These are phyloP conservation scores for Dendrolimus houi DNA, from an alignment of 2,888 invertebrate genomes.

Conservation along the genomic window DNA sequence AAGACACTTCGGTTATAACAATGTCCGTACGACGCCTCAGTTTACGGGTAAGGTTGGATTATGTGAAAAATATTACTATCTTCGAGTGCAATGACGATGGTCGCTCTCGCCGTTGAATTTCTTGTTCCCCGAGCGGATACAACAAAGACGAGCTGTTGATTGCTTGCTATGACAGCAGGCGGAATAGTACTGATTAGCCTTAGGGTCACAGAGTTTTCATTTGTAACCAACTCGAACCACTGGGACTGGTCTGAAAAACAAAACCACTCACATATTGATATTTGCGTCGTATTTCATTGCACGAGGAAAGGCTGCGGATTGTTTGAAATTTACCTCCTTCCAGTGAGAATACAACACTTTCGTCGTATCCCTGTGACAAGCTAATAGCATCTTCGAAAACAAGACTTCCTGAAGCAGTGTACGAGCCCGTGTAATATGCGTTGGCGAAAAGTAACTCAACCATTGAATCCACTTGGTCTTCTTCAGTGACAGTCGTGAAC, in stretches of 20 bases:
- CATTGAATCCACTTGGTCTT: not conserved
- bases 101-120: constrained; percentile 1
- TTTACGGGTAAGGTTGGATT: too few relatives aligned
- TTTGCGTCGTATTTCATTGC: not conserved
- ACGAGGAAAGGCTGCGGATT: not conserved
- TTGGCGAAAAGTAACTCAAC: not conserved
- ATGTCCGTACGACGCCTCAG: too few relatives aligned
- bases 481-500: constrained; percentile 1
- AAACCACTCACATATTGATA: not conserved
- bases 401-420: not conserved
- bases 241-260: not conserved
- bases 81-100: not conserved
- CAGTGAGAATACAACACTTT: not conserved
- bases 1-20: not conserved
- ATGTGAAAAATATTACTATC: not conserved
- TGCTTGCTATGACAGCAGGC: not conserved
- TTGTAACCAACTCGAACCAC: not conserved
- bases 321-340: not conserved
- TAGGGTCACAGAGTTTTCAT: not conserved
- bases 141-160: not conserved
- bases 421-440: not conserved
- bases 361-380: not conserved
- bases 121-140: constrained; percentile 1
- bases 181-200: not conserved
- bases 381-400: not conserved